These are phyloP conservation scores for Aphyosemion australe DNA, from an alignment of 2,113 vertebrate genomes.

Conservation along the genomic window DNA sequence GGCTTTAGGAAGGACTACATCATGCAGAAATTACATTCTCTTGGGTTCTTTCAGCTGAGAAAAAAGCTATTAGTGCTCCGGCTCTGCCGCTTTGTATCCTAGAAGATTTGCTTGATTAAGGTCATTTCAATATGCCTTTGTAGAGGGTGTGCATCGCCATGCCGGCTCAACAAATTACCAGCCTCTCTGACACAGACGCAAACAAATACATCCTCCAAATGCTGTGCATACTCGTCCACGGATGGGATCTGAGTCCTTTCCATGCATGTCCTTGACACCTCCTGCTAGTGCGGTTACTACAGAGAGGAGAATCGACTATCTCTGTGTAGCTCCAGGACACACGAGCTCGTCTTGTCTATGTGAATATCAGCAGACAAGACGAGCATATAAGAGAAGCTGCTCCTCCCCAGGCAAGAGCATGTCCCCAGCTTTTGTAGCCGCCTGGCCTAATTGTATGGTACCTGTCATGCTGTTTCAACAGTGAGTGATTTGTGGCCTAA, in stretches of 20 bases:
- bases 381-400: slow-evolving; percentile 19
- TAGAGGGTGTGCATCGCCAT: slow-evolving; percentile 61
- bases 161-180: slow-evolving; percentile 62
- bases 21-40: slow-evolving; percentile 64
- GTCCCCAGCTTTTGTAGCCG: slow-evolving; percentile 47
- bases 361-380: slow-evolving; percentile 29
- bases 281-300: slow-evolving; percentile 25
- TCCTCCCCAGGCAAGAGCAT: slow-evolving; percentile 59
- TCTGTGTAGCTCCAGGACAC: slow-evolving; percentile 32
- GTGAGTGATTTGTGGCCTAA: slow-evolving; percentile 55
- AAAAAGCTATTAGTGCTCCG: slow-evolving; percentile 62
- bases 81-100: slow-evolving; percentile 31
- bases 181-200: slow-evolving; percentile 27
- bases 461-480: slow-evolving; percentile 50
- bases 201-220: slow-evolving; percentile 39
- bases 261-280: slow-evolving; percentile 55
- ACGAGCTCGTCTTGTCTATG: slow-evolving; percentile 1
- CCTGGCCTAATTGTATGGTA: slow-evolving; percentile 56
- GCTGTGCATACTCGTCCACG: slow-evolving; percentile 27
- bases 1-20: slow-evolving; percentile 59
- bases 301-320: slow-evolving; percentile 19
- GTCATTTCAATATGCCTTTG: slow-evolving; percentile 74
- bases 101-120: slow-evolving; percentile 69
- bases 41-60: slow-evolving; percentile 61
- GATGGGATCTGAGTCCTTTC: slow-evolving; percentile 13